Evolutionary conservation across 2,797 vertebrate species (phyloP).

Genomic region (Psittacula derbiana): DNA sequence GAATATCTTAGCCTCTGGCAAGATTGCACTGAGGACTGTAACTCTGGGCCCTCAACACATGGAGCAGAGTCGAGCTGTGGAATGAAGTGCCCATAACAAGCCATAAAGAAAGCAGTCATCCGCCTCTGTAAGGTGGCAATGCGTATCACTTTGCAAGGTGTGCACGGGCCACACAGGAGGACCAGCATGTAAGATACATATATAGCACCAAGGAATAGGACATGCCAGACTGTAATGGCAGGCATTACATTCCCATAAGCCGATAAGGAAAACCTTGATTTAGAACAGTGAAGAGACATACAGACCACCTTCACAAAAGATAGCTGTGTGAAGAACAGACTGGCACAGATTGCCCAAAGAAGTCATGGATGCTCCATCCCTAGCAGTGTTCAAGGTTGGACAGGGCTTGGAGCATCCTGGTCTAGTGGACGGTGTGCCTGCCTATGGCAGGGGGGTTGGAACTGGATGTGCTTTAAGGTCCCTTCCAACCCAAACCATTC

Average conservation of each 20-base stretch:
- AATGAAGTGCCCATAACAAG: neutral
- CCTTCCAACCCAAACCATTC: neutral
- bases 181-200: neutral
- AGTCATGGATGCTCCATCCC: neutral
- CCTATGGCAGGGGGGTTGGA: neutral
- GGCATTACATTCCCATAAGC: neutral
- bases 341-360: neutral
- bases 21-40: neutral
- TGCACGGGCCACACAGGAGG: neutral
- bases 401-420: neutral
- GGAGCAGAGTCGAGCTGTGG: neutral
- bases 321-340: neutral
- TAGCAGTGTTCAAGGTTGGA: neutral
- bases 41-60: neutral
- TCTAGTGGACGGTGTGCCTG: neutral
- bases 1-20: neutral
- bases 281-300: neutral
- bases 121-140: neutral
- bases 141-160: neutral
- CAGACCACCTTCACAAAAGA: neutral
- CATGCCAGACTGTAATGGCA: neutral
- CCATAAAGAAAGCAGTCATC: neutral
- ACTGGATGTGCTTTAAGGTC: neutral
- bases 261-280: accelerated
- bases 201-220: neutral